These are phyloP conservation scores for Barbus barbus DNA, from an alignment of 2,113 vertebrate species.

Conservation along the genomic window DNA sequence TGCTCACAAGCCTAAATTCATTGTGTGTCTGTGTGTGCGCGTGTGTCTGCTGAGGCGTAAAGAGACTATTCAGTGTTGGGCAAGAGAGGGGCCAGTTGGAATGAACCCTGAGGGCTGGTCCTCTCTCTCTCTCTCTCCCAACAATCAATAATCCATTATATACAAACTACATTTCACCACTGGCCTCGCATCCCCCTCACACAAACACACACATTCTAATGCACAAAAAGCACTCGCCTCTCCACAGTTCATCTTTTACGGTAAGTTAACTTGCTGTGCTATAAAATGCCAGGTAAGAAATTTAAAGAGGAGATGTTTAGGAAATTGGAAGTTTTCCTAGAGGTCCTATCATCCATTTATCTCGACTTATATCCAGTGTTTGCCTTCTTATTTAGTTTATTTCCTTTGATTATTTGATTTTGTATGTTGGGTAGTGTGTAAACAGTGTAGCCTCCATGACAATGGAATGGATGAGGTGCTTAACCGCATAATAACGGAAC, in stretches of 20 bases:
- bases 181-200: conserved; percentile 36
- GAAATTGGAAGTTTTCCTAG: conserved; percentile 37
- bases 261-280: conserved; percentile 27
- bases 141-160: conserved; percentile 96
- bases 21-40: conserved; percentile 52
- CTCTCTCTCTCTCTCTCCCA: conserved; percentile 63
- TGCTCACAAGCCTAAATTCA: conserved; percentile 67
- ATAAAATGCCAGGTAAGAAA: conserved; percentile 30
- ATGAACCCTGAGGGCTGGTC: conserved; percentile 82
- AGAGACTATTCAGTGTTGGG: conserved; percentile 84
- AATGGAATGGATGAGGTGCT: not conserved
- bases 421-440: not conserved
- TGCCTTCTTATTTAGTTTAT: not conserved
- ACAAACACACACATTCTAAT: conserved; percentile 35
- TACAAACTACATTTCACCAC: conserved; percentile 81
- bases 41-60: conserved; percentile 78
- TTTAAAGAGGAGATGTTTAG: conserved; percentile 21
- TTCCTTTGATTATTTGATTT: conserved; percentile 24
- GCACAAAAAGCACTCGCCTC: conserved; percentile 29
- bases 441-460: not conserved
- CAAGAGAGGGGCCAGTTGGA: conserved; percentile 79
- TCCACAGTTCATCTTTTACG: conserved; percentile 39
- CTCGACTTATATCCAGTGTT: not conserved
- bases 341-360: conserved; percentile 17
- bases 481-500: conserved; percentile 23